These are phyloP conservation scores for Acrossocheilus fasciatus DNA, from an alignment of 2,797 vertebrate genomes.

Conservation along the genomic window DNA sequence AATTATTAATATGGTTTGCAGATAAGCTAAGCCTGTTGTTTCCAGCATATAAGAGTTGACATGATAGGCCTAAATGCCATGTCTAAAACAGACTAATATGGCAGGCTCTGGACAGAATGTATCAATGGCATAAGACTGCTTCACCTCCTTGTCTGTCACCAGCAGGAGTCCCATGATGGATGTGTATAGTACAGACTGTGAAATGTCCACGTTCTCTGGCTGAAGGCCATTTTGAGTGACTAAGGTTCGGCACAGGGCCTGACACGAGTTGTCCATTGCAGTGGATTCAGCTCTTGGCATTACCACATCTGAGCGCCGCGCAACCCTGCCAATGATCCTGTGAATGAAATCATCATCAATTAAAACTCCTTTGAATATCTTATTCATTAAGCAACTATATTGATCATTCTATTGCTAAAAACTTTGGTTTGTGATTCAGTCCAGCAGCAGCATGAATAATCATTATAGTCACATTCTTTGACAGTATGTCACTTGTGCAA, in stretches of 20 bases:
- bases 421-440: neutral
- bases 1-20: neutral
- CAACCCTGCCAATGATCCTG: neutral
- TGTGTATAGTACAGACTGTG: slow-evolving; percentile 89
- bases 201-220: slow-evolving; percentile 81
- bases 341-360: neutral
- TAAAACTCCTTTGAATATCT: neutral
- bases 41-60: neutral
- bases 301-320: neutral
- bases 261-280: slow-evolving; percentile 82
- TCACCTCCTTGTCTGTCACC: slow-evolving; percentile 85
- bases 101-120: neutral
- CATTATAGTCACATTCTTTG: neutral
- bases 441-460: neutral
- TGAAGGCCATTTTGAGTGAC: slow-evolving; percentile 82
- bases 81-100: neutral
- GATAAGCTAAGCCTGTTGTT: neutral
- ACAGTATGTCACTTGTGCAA: neutral
- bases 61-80: neutral
- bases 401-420: neutral
- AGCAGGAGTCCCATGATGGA: slow-evolving; percentile 91
- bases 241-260: slow-evolving; percentile 83
- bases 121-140: neutral
- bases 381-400: neutral
- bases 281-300: slow-evolving; percentile 75